A percentile compares a stretch with the other conserved stretches of the same genome.
phyloP scores from a whole-genome alignment of 2,888 invertebrate genomes.

The Biston stratarius region DNA sequence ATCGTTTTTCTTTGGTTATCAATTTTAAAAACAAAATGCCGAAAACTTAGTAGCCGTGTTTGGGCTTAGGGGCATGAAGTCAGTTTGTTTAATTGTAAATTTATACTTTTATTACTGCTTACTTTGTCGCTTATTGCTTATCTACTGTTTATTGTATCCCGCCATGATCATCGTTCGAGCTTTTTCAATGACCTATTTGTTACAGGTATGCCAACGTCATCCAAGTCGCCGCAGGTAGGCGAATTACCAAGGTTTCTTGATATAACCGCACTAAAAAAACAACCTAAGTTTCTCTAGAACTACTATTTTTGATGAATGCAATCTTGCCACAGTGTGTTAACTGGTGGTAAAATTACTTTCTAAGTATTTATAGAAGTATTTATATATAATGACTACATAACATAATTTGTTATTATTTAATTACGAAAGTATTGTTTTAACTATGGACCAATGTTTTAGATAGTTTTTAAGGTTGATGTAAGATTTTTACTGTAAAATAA shows the following conservation, averaged over 20 bases:
- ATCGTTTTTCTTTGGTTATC: too few relatives aligned
- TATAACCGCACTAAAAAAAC: conserved; percentile 89
- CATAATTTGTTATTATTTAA: conserved; percentile 30
- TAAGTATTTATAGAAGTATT: not conserved
- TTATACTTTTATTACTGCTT: too few relatives aligned
- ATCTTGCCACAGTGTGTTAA: not conserved
- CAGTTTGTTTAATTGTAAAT: too few relatives aligned
- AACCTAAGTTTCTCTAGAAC: conserved; percentile 87
- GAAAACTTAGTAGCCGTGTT: too few relatives aligned
- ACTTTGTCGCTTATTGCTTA: too few relatives aligned
- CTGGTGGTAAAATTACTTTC: not conserved
- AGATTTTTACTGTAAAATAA: conserved; percentile 6
- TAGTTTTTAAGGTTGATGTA: conserved; percentile 15
- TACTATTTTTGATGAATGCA: not conserved
- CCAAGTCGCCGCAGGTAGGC: conserved; percentile 52
- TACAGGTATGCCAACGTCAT: conserved; percentile 56
- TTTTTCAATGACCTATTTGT: conserved; percentile 35
- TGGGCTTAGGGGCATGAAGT: too few relatives aligned
- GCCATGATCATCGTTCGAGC: not conserved
- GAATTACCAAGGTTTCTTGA: conserved; percentile 88
- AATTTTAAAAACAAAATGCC: too few relatives aligned
- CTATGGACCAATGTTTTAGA: conserved; percentile 33
- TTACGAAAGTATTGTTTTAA: not conserved
- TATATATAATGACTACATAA: conserved; percentile 1
- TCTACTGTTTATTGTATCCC: not conserved